Base-by-base conservation (phyloP, 1,140 invertebrate genomes). In the Drosophila santomea region DNA sequence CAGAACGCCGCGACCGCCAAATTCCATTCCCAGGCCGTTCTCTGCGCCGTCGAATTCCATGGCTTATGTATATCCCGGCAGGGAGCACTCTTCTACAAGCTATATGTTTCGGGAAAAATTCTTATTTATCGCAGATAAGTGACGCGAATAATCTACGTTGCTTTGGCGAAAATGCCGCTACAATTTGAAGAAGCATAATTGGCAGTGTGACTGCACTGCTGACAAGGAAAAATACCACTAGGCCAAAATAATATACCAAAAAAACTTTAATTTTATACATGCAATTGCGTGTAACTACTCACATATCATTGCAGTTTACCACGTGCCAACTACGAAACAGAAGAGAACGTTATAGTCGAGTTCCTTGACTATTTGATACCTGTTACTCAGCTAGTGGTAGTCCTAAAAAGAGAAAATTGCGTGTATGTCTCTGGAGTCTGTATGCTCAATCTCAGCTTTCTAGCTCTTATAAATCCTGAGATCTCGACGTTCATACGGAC, bases 161-260 rank as follows among this genome's bases (percentile, higher is more conserved):
- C 32, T 68, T 69, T 56, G 68, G 28, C 10, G 6, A 83, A 83
- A 84, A 80, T 80, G 80, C 81, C 81, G 81, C 81, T 84, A 72
- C 59, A 68, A 84, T 84, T 83, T 83, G 17, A 83, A 83, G 79
- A 67, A 56, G 52, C 23, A 62, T 32, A 58, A 23, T 17, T 32
- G 23, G 3, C 11, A 38, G 60, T 68, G 47, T 44, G 47, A 20
- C 47, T 45, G 47, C 12, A 11, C 32, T n/a, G 25, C 7, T 2
- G 14, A 3, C 50, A 3, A 1, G 8, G 0, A 8, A 38, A 66
- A 63, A 63, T 48, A 62, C 43, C 3, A 8, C 7, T 0, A 7
- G 12, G 7, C n/a, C 6, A 3, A 44, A 20, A 14, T 11, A 58
- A 45, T 36, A 36, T 17, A 58, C 15, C 11, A 36, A 36, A 36